Evolutionary conservation across 2,888 invertebrate genomes (phyloP), one percentile per base, ranked within the genome.

Genomic region (Tricholauxania praeusta): DNA sequence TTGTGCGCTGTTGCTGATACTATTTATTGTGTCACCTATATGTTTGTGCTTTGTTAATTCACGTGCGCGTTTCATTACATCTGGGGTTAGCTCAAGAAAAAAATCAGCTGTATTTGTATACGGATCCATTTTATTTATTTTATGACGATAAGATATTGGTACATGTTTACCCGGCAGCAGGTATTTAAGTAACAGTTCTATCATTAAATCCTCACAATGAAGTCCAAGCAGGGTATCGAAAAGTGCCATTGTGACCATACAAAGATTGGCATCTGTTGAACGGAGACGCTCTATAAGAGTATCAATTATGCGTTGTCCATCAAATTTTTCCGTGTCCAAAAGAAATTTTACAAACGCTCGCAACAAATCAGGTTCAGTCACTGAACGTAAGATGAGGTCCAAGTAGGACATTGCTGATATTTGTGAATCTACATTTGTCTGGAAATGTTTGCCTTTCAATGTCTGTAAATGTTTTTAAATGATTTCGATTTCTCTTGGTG

Each of bases 141-240:
- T 90, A 79, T 91, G 89, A 73, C 93, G 89, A 87, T 95, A 94
- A n/a, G 94, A 94, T 71, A 93, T 89, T 57, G 88, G 87, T 32
- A 95, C 91, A 87, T 95, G 95, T 19, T 92, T 91, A 82, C 94
- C 94, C 0, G 94, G 94, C 80, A 93, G 90, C 77, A 98, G 89
- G 84, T 96, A 93, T 83, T 95, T 95, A 83, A 96, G 92, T 63
- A 97, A 91, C 65, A 98, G 89, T 83, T 97, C 96, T 80, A 97
- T 89, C 95, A 99, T 96, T 62, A 98, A 92, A 86, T 99, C 99
- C 87, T 99, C 99, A 88, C 97, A 98, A 87, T 97, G 95, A 75
- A 98, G 89, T 81, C 95, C 94, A 68, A 98, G 90, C 74, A 99
- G 89, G 0, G 97, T 96, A 85, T 96, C 94, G 87, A 99, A 95